Evolutionary conservation across 2,888 invertebrate species (phyloP), one percentile per base, ranked within the genome.

Genomic region (Willowsia nigromaculata): DNA sequence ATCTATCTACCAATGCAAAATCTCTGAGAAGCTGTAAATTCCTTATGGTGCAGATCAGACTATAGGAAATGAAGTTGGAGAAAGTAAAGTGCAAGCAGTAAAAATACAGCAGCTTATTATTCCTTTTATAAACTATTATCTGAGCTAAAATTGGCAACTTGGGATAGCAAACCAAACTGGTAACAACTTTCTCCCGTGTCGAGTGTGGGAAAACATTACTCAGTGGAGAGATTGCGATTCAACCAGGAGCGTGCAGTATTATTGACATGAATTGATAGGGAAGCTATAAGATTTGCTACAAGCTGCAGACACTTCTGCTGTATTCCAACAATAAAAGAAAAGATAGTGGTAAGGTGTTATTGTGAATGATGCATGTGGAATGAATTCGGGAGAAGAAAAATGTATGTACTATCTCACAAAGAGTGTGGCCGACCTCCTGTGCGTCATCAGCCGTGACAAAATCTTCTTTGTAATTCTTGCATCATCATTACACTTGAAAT

Each of bases 391-490:
- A 37, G 13, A 62, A 27, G 13, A 37, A 33, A 68, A 33, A 33
- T 62, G 22, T 27, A n/a, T n/a, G n/a, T 22, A 4, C 56, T 25
- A 15, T 18, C 37, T 68, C 37, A 33, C 18, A 15, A 5, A 37
- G 37, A 37, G 9, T 65, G 7, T 78, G 53, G 33, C 50, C 18
- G 56, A 53, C 50, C 33, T 3, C 53, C 27, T 37, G 78, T 78
- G 78, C 78, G 78, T 78, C 78, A 78, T 33, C 78, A 50, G 18
- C 27, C 53, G 18, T 33, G 53, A 78, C 78, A 53, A n/a, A n/a
- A 33, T 78, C 33, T 53, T 30, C 33, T 78, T 78, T 78, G 65
- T 33, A 18, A 68, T 37, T 68, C 33, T 11, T 68, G n/a, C n/a
- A n/a, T 68, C 68, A 37, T 68, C 37, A 37, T 37, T 37, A 18